These are phyloP conservation scores for Triplophysa tibetana DNA, from an alignment of 2,113 vertebrate genomes.

Conservation along the genomic window DNA sequence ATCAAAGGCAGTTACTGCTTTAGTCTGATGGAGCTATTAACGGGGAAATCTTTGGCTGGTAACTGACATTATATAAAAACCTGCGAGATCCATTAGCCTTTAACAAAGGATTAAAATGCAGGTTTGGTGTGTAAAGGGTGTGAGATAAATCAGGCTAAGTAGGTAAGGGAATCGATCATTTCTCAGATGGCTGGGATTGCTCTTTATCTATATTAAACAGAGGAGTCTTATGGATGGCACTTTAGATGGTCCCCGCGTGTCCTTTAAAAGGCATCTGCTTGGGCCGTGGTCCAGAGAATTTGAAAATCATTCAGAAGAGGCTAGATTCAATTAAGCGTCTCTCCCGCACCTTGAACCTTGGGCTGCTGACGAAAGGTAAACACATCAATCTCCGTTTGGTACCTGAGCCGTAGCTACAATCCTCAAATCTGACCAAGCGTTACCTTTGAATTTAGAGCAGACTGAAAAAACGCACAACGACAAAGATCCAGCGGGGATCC, in stretches of 20 bases:
- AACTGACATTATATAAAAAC: slow-evolving; percentile 49
- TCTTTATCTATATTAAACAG: slow-evolving; percentile 55
- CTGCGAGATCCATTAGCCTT: slow-evolving; percentile 51
- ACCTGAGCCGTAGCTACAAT: slow-evolving; percentile 49
- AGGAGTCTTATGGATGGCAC: slow-evolving; percentile 52
- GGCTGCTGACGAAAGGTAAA: slow-evolving; percentile 52
- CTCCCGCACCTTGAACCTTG: slow-evolving; percentile 54
- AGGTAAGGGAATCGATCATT: slow-evolving; percentile 49
- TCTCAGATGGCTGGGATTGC: slow-evolving; percentile 45
- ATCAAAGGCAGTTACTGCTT: slow-evolving; percentile 48
- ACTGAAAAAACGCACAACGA: slow-evolving; percentile 36
- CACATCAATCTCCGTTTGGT: slow-evolving; percentile 57
- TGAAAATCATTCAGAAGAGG: slow-evolving; percentile 51
- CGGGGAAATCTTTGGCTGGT: slow-evolving; percentile 31
- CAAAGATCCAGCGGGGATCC: slow-evolving; percentile 35
- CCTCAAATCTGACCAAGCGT: slow-evolving; percentile 49
- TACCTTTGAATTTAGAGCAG: slow-evolving; percentile 45
- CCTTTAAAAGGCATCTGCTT: slow-evolving; percentile 50
- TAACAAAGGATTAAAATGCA: slow-evolving; percentile 54
- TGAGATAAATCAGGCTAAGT: slow-evolving; percentile 51
- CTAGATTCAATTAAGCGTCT: slow-evolving; percentile 53
- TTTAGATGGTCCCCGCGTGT: slow-evolving; percentile 48
- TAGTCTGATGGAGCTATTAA: slow-evolving; percentile 44
- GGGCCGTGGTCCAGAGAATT: slow-evolving; percentile 45
- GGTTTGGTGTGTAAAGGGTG: slow-evolving; percentile 42